Percentiles rank a stretch among this genome's conserved stretches.
Conservation (phyloP, 1,140 invertebrate species). For the Magallana ariakensis region DNA sequence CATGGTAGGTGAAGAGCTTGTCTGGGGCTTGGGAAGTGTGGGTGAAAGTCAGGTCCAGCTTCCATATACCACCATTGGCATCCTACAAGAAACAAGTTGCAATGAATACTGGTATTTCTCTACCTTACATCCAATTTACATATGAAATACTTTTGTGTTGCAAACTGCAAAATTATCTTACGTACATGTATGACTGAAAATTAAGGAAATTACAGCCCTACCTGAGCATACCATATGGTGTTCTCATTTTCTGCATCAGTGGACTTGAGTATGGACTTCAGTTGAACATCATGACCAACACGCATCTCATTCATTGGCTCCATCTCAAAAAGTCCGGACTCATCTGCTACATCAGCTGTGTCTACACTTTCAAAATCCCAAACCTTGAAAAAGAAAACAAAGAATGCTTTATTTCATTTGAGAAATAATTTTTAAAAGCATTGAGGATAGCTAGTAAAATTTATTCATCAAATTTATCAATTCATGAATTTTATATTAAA, state of each 20-base stretch:
- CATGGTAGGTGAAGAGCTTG: slow-evolving; percentile 87
- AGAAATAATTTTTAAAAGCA: neutral
- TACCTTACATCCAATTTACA: no score
- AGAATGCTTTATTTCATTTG: neutral
- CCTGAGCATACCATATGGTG: slow-evolving; percentile 87
- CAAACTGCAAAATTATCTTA: no score
- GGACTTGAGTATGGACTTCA: slow-evolving; percentile 83
- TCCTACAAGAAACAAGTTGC: slow-evolving; percentile 81
- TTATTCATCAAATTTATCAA: neutral
- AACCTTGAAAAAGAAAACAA: slow-evolving; percentile 78
- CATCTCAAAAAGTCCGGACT: slow-evolving; percentile 88
- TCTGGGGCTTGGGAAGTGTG: slow-evolving; percentile 81
- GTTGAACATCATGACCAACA: slow-evolving; percentile 79
- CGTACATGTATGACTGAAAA: no score
- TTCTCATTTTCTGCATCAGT: slow-evolving; percentile 78
- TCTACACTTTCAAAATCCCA: slow-evolving; percentile 95
- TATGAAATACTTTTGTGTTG: slow-evolving; percentile 54
- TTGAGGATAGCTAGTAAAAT: neutral
- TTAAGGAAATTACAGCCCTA: slow-evolving; percentile 71
- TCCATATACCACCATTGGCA: slow-evolving; percentile 90
- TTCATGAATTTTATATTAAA: neutral
- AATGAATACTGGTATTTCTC: neutral
- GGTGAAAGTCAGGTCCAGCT: slow-evolving; percentile 87
- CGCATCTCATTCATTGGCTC: slow-evolving; percentile 90
- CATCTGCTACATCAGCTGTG: slow-evolving; percentile 88